These are phyloP conservation scores for Amiota mariae DNA, from an alignment of 2,888 invertebrate genomes.

Conservation along the genomic window DNA sequence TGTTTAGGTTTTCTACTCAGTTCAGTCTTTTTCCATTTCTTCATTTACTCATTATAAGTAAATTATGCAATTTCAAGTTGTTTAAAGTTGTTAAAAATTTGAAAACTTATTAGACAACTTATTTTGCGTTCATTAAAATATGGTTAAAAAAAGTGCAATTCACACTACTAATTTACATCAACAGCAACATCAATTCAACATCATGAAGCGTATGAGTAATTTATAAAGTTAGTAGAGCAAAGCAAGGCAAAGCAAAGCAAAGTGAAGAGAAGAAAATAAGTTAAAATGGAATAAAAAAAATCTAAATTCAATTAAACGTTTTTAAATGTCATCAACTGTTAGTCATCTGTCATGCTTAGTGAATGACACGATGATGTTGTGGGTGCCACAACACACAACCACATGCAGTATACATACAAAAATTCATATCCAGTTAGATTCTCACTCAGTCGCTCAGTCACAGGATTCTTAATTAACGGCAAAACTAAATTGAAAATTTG, in stretches of 20 bases:
- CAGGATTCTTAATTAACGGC: constrained; percentile 61
- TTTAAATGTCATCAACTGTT: constrained; percentile 32
- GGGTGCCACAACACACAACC: too few species aligned
- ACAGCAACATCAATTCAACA: not conserved
- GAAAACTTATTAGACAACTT: too few species aligned
- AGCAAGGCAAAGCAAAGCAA: not conserved
- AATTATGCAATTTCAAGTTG: not conserved
- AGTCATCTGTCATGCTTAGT: not conserved
- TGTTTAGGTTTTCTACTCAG: not conserved
- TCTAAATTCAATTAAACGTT: constrained; percentile 50
- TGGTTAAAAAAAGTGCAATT: too few species aligned
- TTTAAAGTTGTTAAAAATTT: not conserved
- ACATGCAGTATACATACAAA: constrained; percentile 35
- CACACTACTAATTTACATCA: constrained; percentile 9
- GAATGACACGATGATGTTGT: constrained; percentile 39
- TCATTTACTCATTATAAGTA: not conserved
- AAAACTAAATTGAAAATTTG: constrained; percentile 65
- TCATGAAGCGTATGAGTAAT: constrained; percentile 48
- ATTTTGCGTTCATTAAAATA: too few species aligned
- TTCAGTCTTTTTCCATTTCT: not conserved
- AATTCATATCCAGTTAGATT: constrained; percentile 22
- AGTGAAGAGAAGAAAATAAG: constrained; percentile 27
- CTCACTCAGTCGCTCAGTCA: constrained; percentile 19
- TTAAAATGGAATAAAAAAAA: not conserved
- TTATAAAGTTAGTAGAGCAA: constrained; percentile 5